A percentile compares a stretch with the other conserved stretches of the same genome.
These are phyloP conservation scores for Macropis europaea DNA, from an alignment of 2,888 invertebrate species.

Conservation along the genomic window DNA sequence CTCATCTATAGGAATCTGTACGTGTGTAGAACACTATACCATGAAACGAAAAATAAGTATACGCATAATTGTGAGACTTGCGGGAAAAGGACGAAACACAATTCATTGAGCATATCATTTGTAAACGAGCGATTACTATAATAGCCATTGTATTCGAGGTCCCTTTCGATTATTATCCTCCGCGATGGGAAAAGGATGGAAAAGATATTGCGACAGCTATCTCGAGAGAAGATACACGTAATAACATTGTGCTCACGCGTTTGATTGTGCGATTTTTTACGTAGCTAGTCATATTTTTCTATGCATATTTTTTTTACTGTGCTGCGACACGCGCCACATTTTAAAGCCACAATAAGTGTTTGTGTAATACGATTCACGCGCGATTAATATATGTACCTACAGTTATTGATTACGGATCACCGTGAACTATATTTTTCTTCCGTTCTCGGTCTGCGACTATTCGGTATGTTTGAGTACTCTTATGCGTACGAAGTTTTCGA, in stretches of 20 bases:
- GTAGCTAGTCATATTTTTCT: conserved; percentile 59
- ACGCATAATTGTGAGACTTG: conserved; percentile 19
- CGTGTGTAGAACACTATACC: conserved; percentile 1
- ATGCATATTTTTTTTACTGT: conserved; percentile 53
- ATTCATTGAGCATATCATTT: conserved; percentile 73
- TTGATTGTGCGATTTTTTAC: conserved; percentile 60
- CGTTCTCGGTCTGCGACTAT: conserved; percentile 30
- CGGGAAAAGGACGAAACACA: conserved; percentile 47
- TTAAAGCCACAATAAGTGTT: conserved; percentile 20
- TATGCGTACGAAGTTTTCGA: conserved; percentile 54
- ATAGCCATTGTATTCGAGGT: conserved; percentile 60
- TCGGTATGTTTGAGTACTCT: conserved; percentile 44
- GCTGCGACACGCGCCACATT: conserved; percentile 8
- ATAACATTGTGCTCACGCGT: conserved; percentile 34
- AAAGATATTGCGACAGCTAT: conserved; percentile 14
- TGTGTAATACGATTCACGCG: conserved; percentile 17
- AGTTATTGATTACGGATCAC: conserved; percentile 29
- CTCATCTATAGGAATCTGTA: conserved; percentile 36
- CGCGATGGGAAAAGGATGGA: conserved; percentile 18
- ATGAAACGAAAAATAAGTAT: not conserved
- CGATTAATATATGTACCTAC: conserved; percentile 19
- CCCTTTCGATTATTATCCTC: conserved; percentile 46
- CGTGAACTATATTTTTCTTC: conserved; percentile 30
- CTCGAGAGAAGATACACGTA: conserved; percentile 21
- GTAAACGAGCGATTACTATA: conserved; percentile 68